phyloP scores from a whole-genome alignment of 2,113 vertebrate species.

The Platichthys flesus region DNA sequence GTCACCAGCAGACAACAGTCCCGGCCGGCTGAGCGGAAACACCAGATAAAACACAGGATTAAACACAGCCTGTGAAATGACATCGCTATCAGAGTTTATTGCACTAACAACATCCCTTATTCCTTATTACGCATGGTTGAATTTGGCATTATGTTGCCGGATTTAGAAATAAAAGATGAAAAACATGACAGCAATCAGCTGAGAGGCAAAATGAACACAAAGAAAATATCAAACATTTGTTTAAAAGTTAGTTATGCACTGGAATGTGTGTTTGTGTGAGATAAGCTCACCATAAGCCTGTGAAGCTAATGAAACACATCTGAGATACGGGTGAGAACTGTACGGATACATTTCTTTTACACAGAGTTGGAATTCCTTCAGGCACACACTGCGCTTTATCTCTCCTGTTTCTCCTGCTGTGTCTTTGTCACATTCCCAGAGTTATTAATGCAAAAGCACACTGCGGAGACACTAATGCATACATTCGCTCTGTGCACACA shows the following conservation, averaged over 20 bases:
- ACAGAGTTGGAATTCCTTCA: conserved; percentile 66
- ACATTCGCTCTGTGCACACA: conserved; percentile 45
- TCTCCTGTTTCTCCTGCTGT: conserved; percentile 56
- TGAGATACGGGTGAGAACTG: conserved; percentile 25
- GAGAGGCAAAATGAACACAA: conserved; percentile 36
- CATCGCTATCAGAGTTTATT: conserved; percentile 14
- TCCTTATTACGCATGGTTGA: conserved; percentile 16
- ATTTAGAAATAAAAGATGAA: conserved; percentile 34
- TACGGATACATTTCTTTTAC: conserved; percentile 32
- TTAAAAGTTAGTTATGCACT: conserved; percentile 40
- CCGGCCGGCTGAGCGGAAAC: conserved; percentile 87
- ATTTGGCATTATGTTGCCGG: conserved; percentile 19
- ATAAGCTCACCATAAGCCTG: conserved; percentile 57
- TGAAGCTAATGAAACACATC: conserved; percentile 58
- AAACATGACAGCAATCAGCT: conserved; percentile 45
- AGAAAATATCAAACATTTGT: conserved; percentile 56
- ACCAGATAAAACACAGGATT: conserved; percentile 33
- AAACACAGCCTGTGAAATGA: conserved; percentile 15
- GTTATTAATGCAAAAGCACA: conserved; percentile 62
- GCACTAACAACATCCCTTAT: conserved; percentile 1
- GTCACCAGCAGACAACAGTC: conserved; percentile 92
- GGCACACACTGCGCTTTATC: conserved; percentile 55
- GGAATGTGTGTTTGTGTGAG: conserved; percentile 48
- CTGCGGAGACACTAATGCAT: conserved; percentile 47
- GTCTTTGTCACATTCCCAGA: conserved; percentile 62